Base-by-base conservation (phyloP, 2,113 vertebrate genomes). In the Rhea americana region DNA sequence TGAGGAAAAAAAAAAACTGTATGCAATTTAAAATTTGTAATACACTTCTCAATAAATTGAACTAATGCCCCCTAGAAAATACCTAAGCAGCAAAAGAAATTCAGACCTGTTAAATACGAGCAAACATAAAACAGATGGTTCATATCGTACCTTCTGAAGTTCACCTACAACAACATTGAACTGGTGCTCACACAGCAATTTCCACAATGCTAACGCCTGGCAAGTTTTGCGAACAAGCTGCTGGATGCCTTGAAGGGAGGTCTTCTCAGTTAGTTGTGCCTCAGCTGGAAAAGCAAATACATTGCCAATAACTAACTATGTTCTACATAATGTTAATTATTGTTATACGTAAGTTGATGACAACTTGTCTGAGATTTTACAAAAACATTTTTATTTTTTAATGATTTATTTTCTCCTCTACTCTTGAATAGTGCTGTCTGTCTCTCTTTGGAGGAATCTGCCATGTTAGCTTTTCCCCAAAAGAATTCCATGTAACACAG, bases 141-240 rank as follows among this genome's bases (percentile, higher is more conserved):
- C 24, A 51, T 41, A 56, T 11, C 87, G 13, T 96, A 99, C 99
- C 99, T 99, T 99, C 62, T 99, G 99, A 94, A 99, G 98, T 83
- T 99, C 99, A 48, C 98, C 98, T 51, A 99, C 98, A 94, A 99
- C 98, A 94, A 98, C 96, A 96, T 97, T 98, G 94, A 99, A 99
- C 20, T 99, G 99, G 94, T 99, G 99, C 82, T 99, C 99, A 95
- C 99, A 99, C 7, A 99, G 98, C 61, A 99, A 97, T 79, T 99
- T 99, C 99, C 99, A 99, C 18, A 99, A 97, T 56, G 99, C 98
- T 95, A 99, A 74, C 24, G 98, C 99, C 88, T 99, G 99, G 94
- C 98, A 99, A n/a, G 99, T 99, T 96, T 98, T 99, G 90, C 98
- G 98, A 90, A 99, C 98, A 76, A 99, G 94, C 74, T 99, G 98